phyloP scores from a whole-genome alignment of 2,797 vertebrate genomes.

The Poecilia picta region DNA sequence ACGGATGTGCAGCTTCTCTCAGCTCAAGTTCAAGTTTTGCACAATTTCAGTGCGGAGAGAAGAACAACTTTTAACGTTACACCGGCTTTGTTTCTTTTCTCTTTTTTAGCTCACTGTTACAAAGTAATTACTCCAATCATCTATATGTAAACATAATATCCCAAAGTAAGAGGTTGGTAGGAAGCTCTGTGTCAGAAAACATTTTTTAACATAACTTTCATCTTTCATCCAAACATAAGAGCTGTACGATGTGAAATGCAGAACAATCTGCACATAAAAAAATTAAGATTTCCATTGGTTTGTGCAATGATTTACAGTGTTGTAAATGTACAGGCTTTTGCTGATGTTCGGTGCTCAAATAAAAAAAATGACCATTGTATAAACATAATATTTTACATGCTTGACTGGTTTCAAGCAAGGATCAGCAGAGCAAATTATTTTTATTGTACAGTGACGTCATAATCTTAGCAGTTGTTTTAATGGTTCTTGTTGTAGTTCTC shows the following conservation, averaged over 20 bases:
- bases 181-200: slow-evolving; percentile 26
- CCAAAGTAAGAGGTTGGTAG: slow-evolving; percentile 13
- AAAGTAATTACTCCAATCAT: slow-evolving; percentile 11
- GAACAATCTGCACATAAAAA: slow-evolving; percentile 35
- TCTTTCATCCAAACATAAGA: slow-evolving; percentile 19
- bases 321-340: slow-evolving; percentile 63
- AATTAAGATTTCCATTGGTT: slow-evolving; percentile 44
- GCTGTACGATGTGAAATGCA: slow-evolving; percentile 35
- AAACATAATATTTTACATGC: slow-evolving; percentile 75
- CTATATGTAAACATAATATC: slow-evolving; percentile 11
- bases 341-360: slow-evolving; percentile 61
- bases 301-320: slow-evolving; percentile 71
- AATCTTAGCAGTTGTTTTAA: slow-evolving; percentile 59
- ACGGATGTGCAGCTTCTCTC: slow-evolving; percentile 69
- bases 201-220: slow-evolving; percentile 34
- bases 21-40: slow-evolving; percentile 61
- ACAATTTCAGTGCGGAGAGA: slow-evolving; percentile 47
- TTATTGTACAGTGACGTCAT: slow-evolving; percentile 75
- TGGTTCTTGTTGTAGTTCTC: slow-evolving; percentile 32
- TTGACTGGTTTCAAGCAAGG: slow-evolving; percentile 97
- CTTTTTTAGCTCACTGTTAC: slow-evolving; percentile 13
- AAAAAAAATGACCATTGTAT: slow-evolving; percentile 60
- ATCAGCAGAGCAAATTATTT: slow-evolving; percentile 69
- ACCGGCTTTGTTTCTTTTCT: neutral
- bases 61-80: slow-evolving; percentile 32